Evolutionary conservation across 1,140 invertebrate species (phyloP), one percentile per base, ranked within the genome.

Genomic region (Nebria ingens): DNA sequence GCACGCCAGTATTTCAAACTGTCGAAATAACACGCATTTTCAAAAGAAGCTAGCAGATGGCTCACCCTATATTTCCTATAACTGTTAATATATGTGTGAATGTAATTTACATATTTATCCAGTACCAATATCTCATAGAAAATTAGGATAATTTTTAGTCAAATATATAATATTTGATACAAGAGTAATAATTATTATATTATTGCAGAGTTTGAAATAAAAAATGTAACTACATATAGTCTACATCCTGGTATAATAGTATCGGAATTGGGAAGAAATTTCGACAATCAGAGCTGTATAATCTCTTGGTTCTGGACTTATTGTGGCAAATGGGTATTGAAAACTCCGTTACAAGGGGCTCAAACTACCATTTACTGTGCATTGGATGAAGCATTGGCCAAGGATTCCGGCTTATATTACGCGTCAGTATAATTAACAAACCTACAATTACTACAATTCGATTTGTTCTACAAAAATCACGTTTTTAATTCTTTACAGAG

Each of bases 291-390:
- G n/a, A n/a, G n/a, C n/a, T n/a, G n/a, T n/a, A n/a, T n/a, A n/a
- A n/a, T n/a, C n/a, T n/a, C n/a, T n/a, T n/a, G n/a, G n/a, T n/a
- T 61, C 61, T 54, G 68, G 78, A 62, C 15, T 65, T 25, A n/a
- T n/a, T n/a, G n/a, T 0, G 22, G 66, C 0, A 66, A 56, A 21
- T 69, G 69, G 0, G 76, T 82, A 51, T 70, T 79, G 19, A 88
- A 87, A 68, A 76, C 71, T 12, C 75, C 78, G 0, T 75, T 77
- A 59, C 76, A 85, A 61, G 89, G 89, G 0, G 86, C 86, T 6
- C 89, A 91, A 69, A 91, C 89, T 1, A 82, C 82, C 1, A 73
- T 94, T 42, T 80, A 89, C 64, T 89, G 89, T 65, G 79, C 87
- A 2, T 68, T 91, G 0, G 83, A 86, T 67, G 83, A 86, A 59